Evolutionary conservation across 1,140 invertebrate genomes (phyloP).

Genomic region (Euborellia annulipes): DNA sequence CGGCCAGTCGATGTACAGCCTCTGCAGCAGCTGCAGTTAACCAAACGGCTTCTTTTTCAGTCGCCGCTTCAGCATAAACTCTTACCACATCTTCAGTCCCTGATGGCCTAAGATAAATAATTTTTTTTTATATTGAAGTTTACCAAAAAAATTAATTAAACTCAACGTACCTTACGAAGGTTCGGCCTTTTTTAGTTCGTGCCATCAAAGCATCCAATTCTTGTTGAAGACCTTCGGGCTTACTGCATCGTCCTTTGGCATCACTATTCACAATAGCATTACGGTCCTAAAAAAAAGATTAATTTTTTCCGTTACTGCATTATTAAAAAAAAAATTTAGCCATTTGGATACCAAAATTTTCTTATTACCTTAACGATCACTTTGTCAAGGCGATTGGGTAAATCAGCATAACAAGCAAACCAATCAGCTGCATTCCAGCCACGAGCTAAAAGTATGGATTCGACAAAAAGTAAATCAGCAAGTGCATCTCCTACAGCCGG

Average conservation of each 20-base stretch:
- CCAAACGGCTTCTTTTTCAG: slow-evolving; percentile 48
- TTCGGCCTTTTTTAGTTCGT: slow-evolving; percentile 52
- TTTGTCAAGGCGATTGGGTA: slow-evolving; percentile 80
- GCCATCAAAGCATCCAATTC: slow-evolving; percentile 57
- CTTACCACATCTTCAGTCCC: slow-evolving; percentile 95
- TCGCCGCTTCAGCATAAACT: slow-evolving; percentile 88
- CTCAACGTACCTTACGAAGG: slow-evolving; percentile 61
- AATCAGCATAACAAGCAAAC: slow-evolving; percentile 64
- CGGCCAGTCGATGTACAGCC: slow-evolving; percentile 58
- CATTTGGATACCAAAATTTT: slow-evolving; percentile 8
- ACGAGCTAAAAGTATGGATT: slow-evolving; percentile 68
- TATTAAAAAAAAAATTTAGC: too few relatives aligned
- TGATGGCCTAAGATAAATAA: slow-evolving; percentile 50
- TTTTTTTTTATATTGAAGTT: neutral
- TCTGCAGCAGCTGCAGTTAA: slow-evolving; percentile 58
- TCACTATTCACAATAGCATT: neutral
- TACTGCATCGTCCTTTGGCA: neutral
- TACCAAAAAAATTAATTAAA: slow-evolving; percentile 10
- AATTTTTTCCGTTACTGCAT: neutral
- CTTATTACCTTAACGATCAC: slow-evolving; percentile 64
- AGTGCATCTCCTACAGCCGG: slow-evolving; percentile 95
- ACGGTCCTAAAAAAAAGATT: neutral
- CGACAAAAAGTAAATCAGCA: slow-evolving; percentile 87
- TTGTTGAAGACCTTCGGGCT: slow-evolving; percentile 64
- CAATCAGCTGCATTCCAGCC: slow-evolving; percentile 67